Evolutionary conservation across 2,113 vertebrate species (phyloP), one percentile per base, ranked within the genome.

Genomic region (Neodon shergylaensis): DNA sequence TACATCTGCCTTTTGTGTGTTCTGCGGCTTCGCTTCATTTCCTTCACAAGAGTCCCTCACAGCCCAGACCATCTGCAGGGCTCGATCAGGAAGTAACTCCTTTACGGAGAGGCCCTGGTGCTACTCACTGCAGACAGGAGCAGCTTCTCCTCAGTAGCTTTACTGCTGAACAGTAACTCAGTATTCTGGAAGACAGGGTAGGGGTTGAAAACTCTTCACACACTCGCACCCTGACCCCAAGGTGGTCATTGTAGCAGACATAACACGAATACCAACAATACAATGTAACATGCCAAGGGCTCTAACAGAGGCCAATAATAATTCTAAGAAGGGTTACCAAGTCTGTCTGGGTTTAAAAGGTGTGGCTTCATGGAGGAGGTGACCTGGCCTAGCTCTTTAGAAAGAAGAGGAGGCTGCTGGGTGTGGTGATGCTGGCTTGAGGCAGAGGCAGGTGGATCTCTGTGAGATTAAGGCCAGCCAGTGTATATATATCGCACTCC

Each of bases 1-100:
- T 93, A 91, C 92, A 47, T 93, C 97, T 0, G 92, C 87, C 83
- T 91, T 91, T 76, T 63, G 87, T 93, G 94, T 84, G 84, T 84
- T 96, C 89, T 92, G 91, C 85, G 93, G 47, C 77, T 95, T 96
- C 74, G 77, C 91, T 85, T 96, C 94, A 89, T 92, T 96, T 94
- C 94, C 95, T 96, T 92, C 96, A 94, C 86, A 88, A 95, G 97
- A 7, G 36, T 24, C n/a, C 52, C 39, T 61, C 54, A 61, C 7
- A 61, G n/a, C 5, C 21, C 12, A 65, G 89, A 78, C 16, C 31
- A 88, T 88, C n/a, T 28, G 72, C 84, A 26, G 65, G 26, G 52
- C 42, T 54, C 52, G 42, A 39, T 42, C 42, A 52, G 83, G 73
- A 84, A 33, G 24, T 54, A 66, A 49, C 52, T 58, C 86, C 54